Percentiles rank a stretch among this genome's conserved stretches.
phyloP scores from a whole-genome alignment of 2,797 vertebrate genomes.

The Catamblyrhynchus diadema region DNA sequence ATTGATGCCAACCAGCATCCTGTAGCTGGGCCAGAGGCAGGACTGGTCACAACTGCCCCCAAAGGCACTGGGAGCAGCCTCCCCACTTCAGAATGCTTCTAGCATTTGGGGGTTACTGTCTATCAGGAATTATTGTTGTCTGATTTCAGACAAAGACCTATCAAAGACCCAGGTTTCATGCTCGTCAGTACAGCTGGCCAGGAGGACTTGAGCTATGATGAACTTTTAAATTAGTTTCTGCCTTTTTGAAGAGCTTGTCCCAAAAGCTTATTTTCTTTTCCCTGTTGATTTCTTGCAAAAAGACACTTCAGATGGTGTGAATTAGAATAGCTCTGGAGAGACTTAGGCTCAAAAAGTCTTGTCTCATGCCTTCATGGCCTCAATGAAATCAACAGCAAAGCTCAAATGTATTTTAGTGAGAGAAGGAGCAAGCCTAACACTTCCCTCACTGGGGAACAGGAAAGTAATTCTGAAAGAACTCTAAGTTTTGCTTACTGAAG shows the following conservation, averaged over 20 bases:
- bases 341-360: neutral
- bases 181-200: neutral
- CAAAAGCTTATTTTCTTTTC: neutral
- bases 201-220: neutral
- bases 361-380: neutral
- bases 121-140: neutral
- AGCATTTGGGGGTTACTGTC: neutral
- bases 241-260: neutral
- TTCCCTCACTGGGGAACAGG: neutral
- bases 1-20: rapidly evolving
- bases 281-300: neutral
- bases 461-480: neutral
- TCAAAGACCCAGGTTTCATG: neutral
- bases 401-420: neutral
- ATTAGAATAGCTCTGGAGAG: neutral
- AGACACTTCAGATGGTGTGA: neutral
- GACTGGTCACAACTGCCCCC: neutral
- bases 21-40: neutral
- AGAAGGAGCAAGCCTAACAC: neutral
- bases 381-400: slow-evolving; percentile 5
- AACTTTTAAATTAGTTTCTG: neutral
- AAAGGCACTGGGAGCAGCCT: neutral
- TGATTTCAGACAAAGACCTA: neutral
- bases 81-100: neutral
- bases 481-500: slow-evolving; percentile 21